Base-by-base conservation (phyloP, 1,140 invertebrate genomes). In the Stegodyphus dumicola region DNA sequence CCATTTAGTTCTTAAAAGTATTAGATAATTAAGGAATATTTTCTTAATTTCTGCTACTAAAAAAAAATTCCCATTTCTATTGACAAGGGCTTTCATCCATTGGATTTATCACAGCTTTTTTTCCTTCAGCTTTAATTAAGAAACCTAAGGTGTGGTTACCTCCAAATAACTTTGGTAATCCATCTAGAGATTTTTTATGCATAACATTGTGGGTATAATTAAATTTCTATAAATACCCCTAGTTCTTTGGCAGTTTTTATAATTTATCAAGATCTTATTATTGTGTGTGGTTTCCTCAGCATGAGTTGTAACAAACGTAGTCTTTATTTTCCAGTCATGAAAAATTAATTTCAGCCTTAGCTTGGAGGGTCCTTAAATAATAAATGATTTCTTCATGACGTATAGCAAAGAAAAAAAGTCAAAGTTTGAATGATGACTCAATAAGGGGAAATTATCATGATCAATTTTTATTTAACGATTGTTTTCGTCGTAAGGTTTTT, bases 221-320 rank as follows among this genome's bases (percentile, higher is more conserved):
- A 83, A 83, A 83, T 83, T 75, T 83, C 80, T 83, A 83, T 83
- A 83, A 83, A 83, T 83, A 83, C 75, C 80, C 60, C 48, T 66
- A 18, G 33, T 83, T 75, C 80, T 51, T 60, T 48, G 56, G 33
- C 52, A 56, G 67, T 83, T 83, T 83, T 83, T 75, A 75, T 83
- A 83, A 83, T 83, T 70, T 83, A 83, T 83, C 71, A 83, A 74
- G 64, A 75, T 17, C 80, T 74, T 83, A 83, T 80, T 80, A 80
- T 83, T 83, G 80, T 60, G 70, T 33, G 33, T 33, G 33, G 33
- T 33, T 83, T 71, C 80, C 70, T 56, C n/a, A 33, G 80, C 53
- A 49, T 83, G 54, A 71, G 80, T 75, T 83, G 75, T 83, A 83
- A 83, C 60, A 73, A 81, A 73, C 56, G 70, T 81, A 60, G 79